Evolutionary conservation across 2,888 invertebrate genomes (phyloP).

Genomic region (Bruchidius siliquastri): DNA sequence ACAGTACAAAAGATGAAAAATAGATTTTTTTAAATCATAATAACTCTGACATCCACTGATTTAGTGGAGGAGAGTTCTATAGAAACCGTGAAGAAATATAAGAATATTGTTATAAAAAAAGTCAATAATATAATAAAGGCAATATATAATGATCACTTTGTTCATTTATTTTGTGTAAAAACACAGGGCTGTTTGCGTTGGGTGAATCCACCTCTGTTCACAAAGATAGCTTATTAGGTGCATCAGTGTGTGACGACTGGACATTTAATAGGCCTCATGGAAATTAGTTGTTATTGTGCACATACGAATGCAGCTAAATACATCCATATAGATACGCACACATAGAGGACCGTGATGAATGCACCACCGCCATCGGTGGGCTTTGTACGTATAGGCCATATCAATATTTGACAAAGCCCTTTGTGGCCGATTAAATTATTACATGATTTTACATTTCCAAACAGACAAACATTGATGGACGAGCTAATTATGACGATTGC

Average conservation of each 20-base stretch:
- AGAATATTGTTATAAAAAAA: too few relatives aligned
- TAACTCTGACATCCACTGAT: too few relatives aligned
- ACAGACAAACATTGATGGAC: background rate
- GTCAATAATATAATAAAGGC: too few relatives aligned
- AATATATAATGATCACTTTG: too few relatives aligned
- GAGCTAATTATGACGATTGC: background rate
- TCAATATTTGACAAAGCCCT: conserved; percentile 41
- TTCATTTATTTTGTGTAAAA: too few relatives aligned
- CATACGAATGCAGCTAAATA: conserved; percentile 30
- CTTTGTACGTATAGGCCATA: conserved; percentile 25
- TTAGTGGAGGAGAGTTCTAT: too few relatives aligned
- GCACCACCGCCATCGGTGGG: conserved; percentile 2
- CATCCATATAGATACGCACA: conserved; percentile 29
- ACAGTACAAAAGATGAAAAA: too few relatives aligned
- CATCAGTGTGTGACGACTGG: conserved; percentile 9
- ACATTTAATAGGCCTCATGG: conserved; percentile 43
- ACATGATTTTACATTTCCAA: conserved; percentile 22
- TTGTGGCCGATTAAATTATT: conserved; percentile 34
- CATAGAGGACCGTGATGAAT: conserved; percentile 19
- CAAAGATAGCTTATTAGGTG: background rate
- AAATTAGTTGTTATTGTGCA: conserved; percentile 45
- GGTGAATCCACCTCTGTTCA: background rate
- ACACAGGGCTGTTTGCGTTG: background rate
- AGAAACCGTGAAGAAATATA: too few relatives aligned
- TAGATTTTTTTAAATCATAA: too few relatives aligned